Conservation (phyloP, 2,888 invertebrate species). For the Cerastis leucographa region DNA sequence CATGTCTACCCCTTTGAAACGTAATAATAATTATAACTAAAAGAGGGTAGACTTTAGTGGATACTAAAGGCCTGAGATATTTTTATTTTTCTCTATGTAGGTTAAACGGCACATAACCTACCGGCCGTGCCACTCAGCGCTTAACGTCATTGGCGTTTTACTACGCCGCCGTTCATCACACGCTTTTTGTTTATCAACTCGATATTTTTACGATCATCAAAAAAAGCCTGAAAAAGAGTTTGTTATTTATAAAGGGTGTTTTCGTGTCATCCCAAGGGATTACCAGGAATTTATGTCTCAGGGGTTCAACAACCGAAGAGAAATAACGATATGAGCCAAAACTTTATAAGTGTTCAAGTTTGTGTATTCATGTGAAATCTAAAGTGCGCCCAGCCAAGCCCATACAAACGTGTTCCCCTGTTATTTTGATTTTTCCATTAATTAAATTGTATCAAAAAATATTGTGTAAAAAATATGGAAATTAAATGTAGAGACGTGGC, state of each 20-base stretch:
- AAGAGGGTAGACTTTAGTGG: slow-evolving; percentile 23
- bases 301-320: slow-evolving; percentile 3
- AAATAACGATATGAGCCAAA: slow-evolving; percentile 9
- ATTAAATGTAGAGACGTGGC: no score
- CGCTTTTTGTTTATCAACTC: slow-evolving; percentile 60
- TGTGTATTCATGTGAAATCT: not conserved
- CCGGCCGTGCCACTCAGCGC: slow-evolving; percentile 37
- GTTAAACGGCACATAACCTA: slow-evolving; percentile 58
- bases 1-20: slow-evolving; percentile 17
- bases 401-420: no score
- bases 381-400: no score
- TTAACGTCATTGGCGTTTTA: slow-evolving; percentile 52
- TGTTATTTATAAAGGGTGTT: slow-evolving; percentile 50
- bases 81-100: slow-evolving; percentile 53
- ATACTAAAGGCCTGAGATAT: slow-evolving; percentile 30
- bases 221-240: slow-evolving; percentile 42
- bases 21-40: slow-evolving; percentile 30
- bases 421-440: no score
- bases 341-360: not conserved
- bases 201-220: slow-evolving; percentile 62
- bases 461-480: no score
- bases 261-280: slow-evolving; percentile 15
- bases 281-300: slow-evolving; percentile 31
- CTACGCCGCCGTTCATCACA: slow-evolving; percentile 49
- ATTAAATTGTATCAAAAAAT: no score